Conservation (phyloP, 2,888 invertebrate genomes). For the Calameuta pallipes region DNA sequence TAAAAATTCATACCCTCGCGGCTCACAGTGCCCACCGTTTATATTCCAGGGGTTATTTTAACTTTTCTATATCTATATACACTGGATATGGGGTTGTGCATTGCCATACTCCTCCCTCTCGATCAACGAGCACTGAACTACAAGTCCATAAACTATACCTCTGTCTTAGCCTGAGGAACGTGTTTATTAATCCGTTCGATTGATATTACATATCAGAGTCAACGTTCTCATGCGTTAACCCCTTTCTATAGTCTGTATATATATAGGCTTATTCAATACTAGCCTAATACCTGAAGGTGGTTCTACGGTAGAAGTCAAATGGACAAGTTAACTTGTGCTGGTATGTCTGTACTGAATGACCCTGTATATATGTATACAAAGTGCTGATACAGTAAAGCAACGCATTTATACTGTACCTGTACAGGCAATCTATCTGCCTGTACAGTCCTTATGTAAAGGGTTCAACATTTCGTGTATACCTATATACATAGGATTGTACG, state of each 20-base stretch:
- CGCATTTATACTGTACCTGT: no score
- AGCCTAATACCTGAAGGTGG: no score
- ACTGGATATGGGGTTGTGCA: background rate
- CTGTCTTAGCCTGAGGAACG: background rate
- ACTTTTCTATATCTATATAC: background rate
- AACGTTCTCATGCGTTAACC: background rate
- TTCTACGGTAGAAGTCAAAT: no score
- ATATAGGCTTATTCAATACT: background rate
- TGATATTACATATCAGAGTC: background rate
- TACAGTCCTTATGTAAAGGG: no score
- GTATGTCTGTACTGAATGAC: no score
- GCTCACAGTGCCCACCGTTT: background rate
- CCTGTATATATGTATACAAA: no score
- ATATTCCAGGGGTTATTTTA: background rate
- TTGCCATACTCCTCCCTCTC: background rate
- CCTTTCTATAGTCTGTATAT: background rate
- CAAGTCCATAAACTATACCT: background rate
- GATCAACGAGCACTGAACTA: background rate
- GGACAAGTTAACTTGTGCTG: no score
- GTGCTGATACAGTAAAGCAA: no score
- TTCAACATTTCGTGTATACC: no score
- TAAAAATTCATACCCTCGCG: background rate
- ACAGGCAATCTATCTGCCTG: no score
- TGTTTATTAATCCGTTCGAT: slow-evolving; percentile 2
- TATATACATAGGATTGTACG: no score